Evolutionary conservation across 2,797 vertebrate species (phyloP), one percentile per base, ranked within the genome.

Genomic region (Diceros bicornis): DNA sequence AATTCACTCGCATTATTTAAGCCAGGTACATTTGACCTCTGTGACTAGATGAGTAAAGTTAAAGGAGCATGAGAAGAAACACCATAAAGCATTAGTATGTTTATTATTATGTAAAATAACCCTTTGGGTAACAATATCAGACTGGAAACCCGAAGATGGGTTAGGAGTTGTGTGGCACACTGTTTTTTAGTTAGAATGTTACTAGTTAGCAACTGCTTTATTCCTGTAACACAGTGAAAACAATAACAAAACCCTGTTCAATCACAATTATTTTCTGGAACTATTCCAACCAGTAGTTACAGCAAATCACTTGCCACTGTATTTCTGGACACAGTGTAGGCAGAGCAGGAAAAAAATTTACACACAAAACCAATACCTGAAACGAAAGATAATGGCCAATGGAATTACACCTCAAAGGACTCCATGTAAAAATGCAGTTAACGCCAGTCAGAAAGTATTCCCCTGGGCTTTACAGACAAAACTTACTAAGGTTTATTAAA

Each of bases 21-120:
- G 20, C 57, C 86, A 89, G 27, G 64, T 92, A 75, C 61, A 95
- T 7, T 34, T 81, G 75, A 85, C 97, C 83, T 78, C 79, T 64
- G 72, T 94, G 64, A 94, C n/a, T 91, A 71, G 59, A 23, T 82
- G 78, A 97, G 89, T 94, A 97, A 97, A 96, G 66, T 92, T 96
- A 94, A 71, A 85, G 84, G n/a, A 55, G 20, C n/a, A 96, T 59
- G 37, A 83, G 62, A 81, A 85, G 37, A 92, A 91, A 23, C 3
- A 84, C 11, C 32, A 68, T 8, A 74, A 62, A 77, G 50, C 41
- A 50, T 62, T 74, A 55, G n/a, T 57, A 81, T 41, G n/a, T 27
- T 84, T 64, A 57, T 75, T 64, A 55, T 55, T 52, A 79, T 2
- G 10, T 13, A 69, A 44, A 84, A 52, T 50, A 32, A 59, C n/a